Evolutionary conservation across 2,113 vertebrate genomes (phyloP).

Genomic region (Ictidomys tridecemlineatus): DNA sequence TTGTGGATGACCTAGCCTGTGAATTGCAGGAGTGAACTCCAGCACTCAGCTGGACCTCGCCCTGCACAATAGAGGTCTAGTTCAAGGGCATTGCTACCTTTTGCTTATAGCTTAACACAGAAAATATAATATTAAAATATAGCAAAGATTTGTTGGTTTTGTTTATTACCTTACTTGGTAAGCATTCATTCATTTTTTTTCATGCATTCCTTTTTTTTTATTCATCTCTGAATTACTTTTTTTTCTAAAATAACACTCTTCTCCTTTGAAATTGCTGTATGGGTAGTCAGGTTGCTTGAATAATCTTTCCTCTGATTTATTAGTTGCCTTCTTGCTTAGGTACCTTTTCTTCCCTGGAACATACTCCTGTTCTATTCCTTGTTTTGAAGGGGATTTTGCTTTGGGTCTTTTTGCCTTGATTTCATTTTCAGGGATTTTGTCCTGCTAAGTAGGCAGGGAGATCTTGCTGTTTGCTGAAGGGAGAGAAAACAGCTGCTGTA

Average conservation of each 20-base stretch:
- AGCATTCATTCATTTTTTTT: not conserved
- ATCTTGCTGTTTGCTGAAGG: not conserved
- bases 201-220: not conserved
- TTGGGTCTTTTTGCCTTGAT: constrained; percentile 11
- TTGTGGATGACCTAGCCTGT: not conserved
- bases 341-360: not conserved
- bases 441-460: constrained; percentile 1
- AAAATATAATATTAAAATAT: not conserved
- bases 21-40: not conserved
- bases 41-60: not conserved
- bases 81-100: not conserved
- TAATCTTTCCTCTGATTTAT: not conserved
- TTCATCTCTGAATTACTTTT: not conserved
- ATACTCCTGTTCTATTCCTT: not conserved
- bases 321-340: not conserved
- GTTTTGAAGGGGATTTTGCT: not conserved
- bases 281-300: not conserved
- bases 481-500: not conserved
- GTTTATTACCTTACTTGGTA: not conserved
- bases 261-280: not conserved
- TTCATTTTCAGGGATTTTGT: constrained; percentile 49
- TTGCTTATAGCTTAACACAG: not conserved
- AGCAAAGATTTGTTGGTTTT: not conserved
- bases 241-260: not conserved
- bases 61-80: not conserved